A percentile compares a stretch with the other conserved stretches of the same genome.
phyloP scores from a whole-genome alignment of 1,140 invertebrate genomes.

The Drosophila persimilis region DNA sequence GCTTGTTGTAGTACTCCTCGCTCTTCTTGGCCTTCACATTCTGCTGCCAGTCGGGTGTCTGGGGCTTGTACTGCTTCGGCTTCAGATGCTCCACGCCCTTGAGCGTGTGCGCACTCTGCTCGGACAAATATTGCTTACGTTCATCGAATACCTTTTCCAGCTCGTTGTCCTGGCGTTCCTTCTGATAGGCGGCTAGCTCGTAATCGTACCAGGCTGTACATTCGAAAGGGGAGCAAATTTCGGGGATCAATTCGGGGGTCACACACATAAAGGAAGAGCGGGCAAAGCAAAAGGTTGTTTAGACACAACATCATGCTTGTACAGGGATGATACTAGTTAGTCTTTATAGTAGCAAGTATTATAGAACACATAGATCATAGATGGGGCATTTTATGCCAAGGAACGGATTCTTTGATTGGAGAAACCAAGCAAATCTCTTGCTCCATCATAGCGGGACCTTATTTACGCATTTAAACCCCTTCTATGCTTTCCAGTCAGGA shows the following conservation, averaged over 20 bases:
- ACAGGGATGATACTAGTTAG: no score
- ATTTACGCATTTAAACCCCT: no score
- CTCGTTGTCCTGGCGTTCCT: conserved; percentile 92
- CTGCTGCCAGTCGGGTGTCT: conserved; percentile 92
- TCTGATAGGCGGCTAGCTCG: conserved; percentile 92
- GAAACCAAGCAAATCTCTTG: no score
- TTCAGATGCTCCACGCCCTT: conserved; percentile 86
- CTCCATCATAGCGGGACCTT: no score
- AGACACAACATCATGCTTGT: neutral
- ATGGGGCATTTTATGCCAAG: no score
- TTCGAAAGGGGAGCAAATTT: conserved; percentile 9
- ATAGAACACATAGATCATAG: no score
- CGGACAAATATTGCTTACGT: conserved; percentile 87
- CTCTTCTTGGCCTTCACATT: conserved; percentile 91
- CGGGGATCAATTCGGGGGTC: conserved; percentile 20
- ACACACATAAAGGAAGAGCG: neutral
- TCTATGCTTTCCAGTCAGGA: no score
- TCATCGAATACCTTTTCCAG: conserved; percentile 94
- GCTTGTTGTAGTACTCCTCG: conserved; percentile 92
- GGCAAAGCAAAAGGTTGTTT: neutral
- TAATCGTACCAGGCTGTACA: conserved; percentile 95
- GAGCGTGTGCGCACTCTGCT: conserved; percentile 86
- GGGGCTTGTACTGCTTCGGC: conserved; percentile 88
- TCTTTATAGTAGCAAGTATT: no score
- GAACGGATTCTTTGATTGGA: no score